phyloP scores from a whole-genome alignment of 2,888 invertebrate species.

The Chouioia cunea region DNA sequence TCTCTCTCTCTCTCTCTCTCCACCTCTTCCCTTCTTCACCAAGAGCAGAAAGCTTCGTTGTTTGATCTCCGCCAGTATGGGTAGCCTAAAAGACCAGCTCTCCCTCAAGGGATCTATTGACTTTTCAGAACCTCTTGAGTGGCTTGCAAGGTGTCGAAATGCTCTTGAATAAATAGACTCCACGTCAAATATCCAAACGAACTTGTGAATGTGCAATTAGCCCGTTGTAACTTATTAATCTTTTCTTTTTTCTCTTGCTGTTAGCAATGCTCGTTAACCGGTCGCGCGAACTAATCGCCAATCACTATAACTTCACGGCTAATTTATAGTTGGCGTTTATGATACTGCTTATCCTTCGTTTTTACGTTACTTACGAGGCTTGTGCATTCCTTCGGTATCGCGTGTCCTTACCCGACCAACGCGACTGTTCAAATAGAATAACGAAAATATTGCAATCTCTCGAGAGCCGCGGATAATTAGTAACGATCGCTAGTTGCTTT shows the following conservation, averaged over 20 bases:
- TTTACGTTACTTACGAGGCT: no score
- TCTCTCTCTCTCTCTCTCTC: no score
- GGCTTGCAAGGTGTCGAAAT: constrained; percentile 62
- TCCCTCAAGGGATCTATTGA: constrained; percentile 57
- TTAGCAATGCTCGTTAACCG: constrained; percentile 48
- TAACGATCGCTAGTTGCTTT: no score
- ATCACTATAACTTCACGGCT: constrained; percentile 40
- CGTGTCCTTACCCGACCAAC: no score
- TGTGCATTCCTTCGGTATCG: no score
- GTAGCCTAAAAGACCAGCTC: constrained; percentile 52
- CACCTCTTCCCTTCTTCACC: no score
- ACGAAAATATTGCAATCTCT: no score
- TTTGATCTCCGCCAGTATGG: constrained; percentile 54
- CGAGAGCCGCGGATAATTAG: no score
- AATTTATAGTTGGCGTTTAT: constrained; percentile 32
- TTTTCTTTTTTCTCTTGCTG: no score
- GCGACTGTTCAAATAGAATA: no score
- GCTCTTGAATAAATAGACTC: constrained; percentile 61
- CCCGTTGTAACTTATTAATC: constrained; percentile 27
- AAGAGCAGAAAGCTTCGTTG: constrained; percentile 46
- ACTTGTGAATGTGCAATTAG: background rate
- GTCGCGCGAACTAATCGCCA: constrained; percentile 46
- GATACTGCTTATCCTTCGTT: background rate
- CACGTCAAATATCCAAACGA: constrained; percentile 19
- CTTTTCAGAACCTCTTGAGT: constrained; percentile 60